Evolutionary conservation across 2,797 vertebrate species (phyloP).

Genomic region (Malurus splendens): DNA sequence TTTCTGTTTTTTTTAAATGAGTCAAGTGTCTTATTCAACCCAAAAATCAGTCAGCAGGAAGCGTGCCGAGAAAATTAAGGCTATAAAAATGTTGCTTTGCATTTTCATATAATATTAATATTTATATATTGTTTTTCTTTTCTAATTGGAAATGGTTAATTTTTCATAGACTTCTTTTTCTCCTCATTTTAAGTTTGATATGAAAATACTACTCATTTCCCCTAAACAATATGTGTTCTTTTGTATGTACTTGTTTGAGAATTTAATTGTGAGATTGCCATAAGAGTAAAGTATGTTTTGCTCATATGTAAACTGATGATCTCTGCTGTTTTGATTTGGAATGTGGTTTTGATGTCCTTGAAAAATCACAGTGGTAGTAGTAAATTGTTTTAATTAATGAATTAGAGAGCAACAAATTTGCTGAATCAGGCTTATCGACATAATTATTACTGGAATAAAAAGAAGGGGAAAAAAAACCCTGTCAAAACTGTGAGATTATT

Average conservation of each 20-base stretch:
- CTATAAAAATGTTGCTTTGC: neutral
- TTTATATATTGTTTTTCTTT: neutral
- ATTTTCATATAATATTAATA: neutral
- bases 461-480: neutral
- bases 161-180: neutral
- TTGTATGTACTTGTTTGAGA: neutral
- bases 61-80: neutral
- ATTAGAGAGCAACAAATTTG: constrained; percentile 42
- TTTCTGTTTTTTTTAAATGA: neutral
- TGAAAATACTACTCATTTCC: neutral
- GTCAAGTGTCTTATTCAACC: neutral
- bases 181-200: neutral
- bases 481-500: neutral
- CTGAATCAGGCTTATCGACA: constrained; percentile 62
- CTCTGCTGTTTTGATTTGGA: constrained; percentile 60
- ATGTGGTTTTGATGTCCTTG: constrained; percentile 70
- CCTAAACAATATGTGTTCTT: neutral
- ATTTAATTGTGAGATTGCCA: constrained; percentile 21
- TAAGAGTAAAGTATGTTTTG: constrained; percentile 11
- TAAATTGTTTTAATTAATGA: constrained; percentile 73
- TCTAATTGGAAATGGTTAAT: neutral
- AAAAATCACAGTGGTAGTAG: constrained; percentile 60
- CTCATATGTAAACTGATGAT: constrained; percentile 54
- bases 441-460: constrained; percentile 65
- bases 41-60: neutral